A percentile compares a stretch with the other conserved stretches of the same genome.
phyloP scores from a whole-genome alignment of 2,113 vertebrate species.

The Serilophus lunatus region DNA sequence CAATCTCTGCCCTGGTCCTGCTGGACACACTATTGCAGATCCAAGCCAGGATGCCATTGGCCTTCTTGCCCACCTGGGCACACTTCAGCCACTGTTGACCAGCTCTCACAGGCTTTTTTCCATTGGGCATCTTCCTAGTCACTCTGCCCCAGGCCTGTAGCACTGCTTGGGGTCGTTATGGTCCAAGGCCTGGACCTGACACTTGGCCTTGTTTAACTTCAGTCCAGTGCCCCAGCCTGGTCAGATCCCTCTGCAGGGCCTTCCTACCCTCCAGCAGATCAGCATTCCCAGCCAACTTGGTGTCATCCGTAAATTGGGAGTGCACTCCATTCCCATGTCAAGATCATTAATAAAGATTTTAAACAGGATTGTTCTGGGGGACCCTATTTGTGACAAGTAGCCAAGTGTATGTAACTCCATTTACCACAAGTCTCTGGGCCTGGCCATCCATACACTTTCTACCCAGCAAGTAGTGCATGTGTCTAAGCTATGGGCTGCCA shows the following conservation, averaged over 20 bases:
- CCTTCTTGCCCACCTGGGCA: not conserved
- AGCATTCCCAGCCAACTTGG: too few species aligned
- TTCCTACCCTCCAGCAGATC: not conserved
- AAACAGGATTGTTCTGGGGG: not conserved
- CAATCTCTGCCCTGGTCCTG: not conserved
- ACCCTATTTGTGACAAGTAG: accelerated
- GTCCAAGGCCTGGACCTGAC: accelerated
- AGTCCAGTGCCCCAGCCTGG: not conserved
- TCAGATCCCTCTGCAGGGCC: not conserved
- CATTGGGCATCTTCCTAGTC: not conserved
- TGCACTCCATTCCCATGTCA: too few species aligned
- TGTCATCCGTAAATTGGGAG: not conserved
- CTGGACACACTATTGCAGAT: not conserved
- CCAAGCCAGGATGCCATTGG: not conserved
- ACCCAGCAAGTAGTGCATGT: accelerated
- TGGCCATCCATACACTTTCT: accelerated
- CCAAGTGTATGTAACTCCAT: not conserved
- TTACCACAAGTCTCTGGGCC: not conserved
- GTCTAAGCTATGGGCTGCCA: not conserved
- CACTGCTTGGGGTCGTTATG: accelerated
- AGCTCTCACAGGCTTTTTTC: not conserved
- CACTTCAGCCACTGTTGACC: not conserved
- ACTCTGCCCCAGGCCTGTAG: not conserved
- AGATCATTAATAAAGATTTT: not conserved
- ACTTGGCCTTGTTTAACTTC: not conserved